Evolutionary conservation across 2,797 vertebrate species (phyloP).

Genomic region (Percopsis omiscomaycus): DNA sequence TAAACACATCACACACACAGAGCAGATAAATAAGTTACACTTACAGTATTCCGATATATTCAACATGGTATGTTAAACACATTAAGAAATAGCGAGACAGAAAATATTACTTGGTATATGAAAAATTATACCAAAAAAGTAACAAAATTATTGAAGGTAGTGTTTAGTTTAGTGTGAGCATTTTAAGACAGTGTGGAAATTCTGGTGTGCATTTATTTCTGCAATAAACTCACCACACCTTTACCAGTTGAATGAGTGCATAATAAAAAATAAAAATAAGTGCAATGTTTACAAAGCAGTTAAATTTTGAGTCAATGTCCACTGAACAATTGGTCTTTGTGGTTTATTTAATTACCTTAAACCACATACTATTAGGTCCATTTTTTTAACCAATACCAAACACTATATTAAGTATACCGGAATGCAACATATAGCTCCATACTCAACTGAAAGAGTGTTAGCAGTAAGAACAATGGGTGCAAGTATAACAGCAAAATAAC

Average conservation of each 20-base stretch:
- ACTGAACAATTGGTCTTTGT: no score
- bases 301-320: no score
- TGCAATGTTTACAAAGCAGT: not conserved
- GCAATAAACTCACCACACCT: slow-evolving; percentile 11
- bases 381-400: no score
- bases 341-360: not conserved
- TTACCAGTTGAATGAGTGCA: slow-evolving; percentile 15
- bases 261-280: slow-evolving; percentile 19
- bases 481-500: slow-evolving; percentile 34
- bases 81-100: not conserved
- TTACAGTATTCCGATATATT: no score
- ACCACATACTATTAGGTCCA: slow-evolving; percentile 1
- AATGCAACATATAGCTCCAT: slow-evolving; percentile 5
- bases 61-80: slow-evolving; percentile 11
- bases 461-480: slow-evolving; percentile 13
- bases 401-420: not conserved
- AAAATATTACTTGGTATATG: slow-evolving; percentile 3
- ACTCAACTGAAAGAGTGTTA: slow-evolving; percentile 12
- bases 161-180: slow-evolving; percentile 18
- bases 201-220: slow-evolving; percentile 8
- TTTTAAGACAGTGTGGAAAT: slow-evolving; percentile 21
- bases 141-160: slow-evolving; percentile 22
- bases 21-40: no score
- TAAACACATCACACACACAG: no score
- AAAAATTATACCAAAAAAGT: slow-evolving; percentile 5